These are phyloP conservation scores for Arion vulgaris DNA, from an alignment of 1,140 invertebrate species.

Conservation along the genomic window DNA sequence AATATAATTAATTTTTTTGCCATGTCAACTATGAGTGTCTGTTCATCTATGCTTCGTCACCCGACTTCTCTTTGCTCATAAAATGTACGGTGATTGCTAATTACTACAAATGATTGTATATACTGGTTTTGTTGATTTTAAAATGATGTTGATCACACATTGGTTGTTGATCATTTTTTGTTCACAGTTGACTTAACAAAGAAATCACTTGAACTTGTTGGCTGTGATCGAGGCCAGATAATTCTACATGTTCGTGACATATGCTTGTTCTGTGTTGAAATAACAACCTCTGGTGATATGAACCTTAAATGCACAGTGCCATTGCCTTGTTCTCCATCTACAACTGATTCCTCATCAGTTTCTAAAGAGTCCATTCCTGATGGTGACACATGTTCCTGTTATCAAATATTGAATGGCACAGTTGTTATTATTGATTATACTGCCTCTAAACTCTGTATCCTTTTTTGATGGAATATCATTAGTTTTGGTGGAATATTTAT, in stretches of 20 bases:
- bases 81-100: too few relatives aligned
- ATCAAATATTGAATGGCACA: conserved; percentile 9
- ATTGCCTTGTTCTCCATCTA: background rate
- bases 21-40: too few relatives aligned
- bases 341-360: background rate
- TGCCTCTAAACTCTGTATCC: conserved; percentile 6
- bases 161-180: too few relatives aligned
- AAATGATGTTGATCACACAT: too few relatives aligned
- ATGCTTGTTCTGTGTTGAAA: conserved; percentile 1
- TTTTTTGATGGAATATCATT: too few relatives aligned
- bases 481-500: too few relatives aligned
- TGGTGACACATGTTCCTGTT: background rate
- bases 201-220: conserved; percentile 18
- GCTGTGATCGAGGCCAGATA: conserved; percentile 15
- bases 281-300: background rate
- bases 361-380: background rate
- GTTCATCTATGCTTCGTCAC: too few relatives aligned
- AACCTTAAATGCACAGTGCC: background rate
- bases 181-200: conserved; percentile 1
- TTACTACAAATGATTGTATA: too few relatives aligned
- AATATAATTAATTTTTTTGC: too few relatives aligned
- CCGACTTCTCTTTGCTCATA: too few relatives aligned
- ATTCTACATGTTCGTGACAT: background rate
- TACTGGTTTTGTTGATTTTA: too few relatives aligned
- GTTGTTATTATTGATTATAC: background rate